Evolutionary conservation across 2,888 invertebrate genomes (phyloP), one percentile per base, ranked within the genome.

Genomic region (Chymomyza caudatula): DNA sequence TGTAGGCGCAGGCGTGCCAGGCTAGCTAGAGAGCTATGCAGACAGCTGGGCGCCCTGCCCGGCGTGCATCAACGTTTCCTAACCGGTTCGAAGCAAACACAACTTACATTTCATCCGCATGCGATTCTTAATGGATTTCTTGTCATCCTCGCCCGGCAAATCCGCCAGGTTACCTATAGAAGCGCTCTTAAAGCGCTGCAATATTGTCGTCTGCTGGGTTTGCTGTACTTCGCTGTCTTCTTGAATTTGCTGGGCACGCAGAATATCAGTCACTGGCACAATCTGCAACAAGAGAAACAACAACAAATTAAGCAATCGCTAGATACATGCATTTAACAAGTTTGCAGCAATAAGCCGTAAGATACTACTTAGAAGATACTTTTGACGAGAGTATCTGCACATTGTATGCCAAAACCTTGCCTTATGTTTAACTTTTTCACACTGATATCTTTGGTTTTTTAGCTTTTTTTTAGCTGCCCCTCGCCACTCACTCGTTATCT

Each of bases 101-200:
- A 17, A 80, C 88, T 88, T 71, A 89, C 89, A 83, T 85, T 87
- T 88, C 68, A 80, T 81, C 59, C 85, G 81, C 79, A 90, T 80
- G 63, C 87, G 86, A 69, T 88, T 87, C 53, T 80, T 80, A 57
- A 90, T 89, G 25, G 90, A 88, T 74, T 89, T 89, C 74, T 90
- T 90, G 61, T 90, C 90, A 69, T 88, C 88, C 65, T 88, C 88
- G 25, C 73, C 71, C 47, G 89, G 89, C 49, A 89, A 64, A 37
- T 89, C 89, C 29, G 87, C 66, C 20, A 90, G 74, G 67, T 89
- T 89, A 22, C 88, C 89, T 53, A 85, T 88, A 56, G 90, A 90
- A 23, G 85, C 81, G 74, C 90, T 90, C 70, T 90, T 90, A 63
- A 85, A 89, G 67, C 87, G 87, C 69, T 87, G 86, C 63, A 87